Evolutionary conservation across 2,888 invertebrate genomes (phyloP).

Genomic region (Synergus laeviventris): DNA sequence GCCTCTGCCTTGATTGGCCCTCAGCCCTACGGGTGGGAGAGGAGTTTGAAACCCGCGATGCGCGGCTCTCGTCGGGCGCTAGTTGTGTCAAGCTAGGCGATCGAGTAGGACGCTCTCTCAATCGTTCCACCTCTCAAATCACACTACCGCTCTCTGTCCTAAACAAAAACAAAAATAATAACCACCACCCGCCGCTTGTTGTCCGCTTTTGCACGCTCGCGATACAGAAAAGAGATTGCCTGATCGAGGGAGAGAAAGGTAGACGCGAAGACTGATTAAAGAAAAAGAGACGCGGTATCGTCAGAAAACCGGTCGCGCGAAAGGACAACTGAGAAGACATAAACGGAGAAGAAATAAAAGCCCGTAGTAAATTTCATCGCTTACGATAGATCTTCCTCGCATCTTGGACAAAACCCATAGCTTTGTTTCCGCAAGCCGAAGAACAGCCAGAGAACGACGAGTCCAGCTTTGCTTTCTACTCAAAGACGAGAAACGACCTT

Average conservation of each 20-base stretch:
- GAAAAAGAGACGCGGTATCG: slow-evolving; percentile 1
- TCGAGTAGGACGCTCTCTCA: slow-evolving; percentile 75
- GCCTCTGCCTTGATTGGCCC: slow-evolving; percentile 66
- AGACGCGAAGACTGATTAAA: slow-evolving; percentile 8
- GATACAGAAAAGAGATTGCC: slow-evolving; percentile 39
- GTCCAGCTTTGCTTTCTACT: slow-evolving; percentile 25
- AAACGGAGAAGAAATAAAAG: slow-evolving; percentile 45
- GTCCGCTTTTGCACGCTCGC: slow-evolving; percentile 44
- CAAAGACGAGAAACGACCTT: slow-evolving; percentile 32
- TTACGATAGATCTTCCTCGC: slow-evolving; percentile 3
- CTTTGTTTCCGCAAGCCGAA: slow-evolving; percentile 31
- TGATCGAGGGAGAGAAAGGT: slow-evolving; percentile 43
- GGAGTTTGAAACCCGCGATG: slow-evolving; percentile 68
- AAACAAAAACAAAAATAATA: slow-evolving; percentile 33
- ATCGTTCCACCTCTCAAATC: slow-evolving; percentile 72
- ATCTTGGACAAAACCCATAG: not conserved
- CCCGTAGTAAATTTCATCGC: slow-evolving; percentile 40
- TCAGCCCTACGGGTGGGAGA: slow-evolving; percentile 51
- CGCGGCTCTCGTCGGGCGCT: slow-evolving; percentile 65
- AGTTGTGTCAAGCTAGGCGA: slow-evolving; percentile 76
- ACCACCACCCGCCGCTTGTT: slow-evolving; percentile 42
- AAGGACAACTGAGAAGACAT: slow-evolving; percentile 42
- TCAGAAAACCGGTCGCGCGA: slow-evolving; percentile 39
- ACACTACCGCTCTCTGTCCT: slow-evolving; percentile 56
- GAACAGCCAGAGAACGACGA: slow-evolving; percentile 21